phyloP scores from a whole-genome alignment of 2,113 vertebrate species.

The Litocranius walleri region DNA sequence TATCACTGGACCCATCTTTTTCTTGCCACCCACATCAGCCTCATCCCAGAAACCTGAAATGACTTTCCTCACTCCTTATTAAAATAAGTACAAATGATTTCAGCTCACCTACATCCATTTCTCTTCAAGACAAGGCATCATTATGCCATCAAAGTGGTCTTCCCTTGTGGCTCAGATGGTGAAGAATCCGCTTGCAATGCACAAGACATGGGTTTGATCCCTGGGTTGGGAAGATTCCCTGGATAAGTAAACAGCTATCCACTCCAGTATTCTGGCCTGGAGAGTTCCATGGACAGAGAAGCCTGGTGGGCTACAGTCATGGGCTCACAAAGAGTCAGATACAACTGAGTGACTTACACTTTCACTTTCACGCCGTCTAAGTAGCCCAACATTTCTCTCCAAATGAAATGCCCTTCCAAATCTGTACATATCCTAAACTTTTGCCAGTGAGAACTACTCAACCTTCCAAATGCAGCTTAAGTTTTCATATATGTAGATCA shows the following conservation, averaged over 20 bases:
- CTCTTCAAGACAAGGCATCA: neutral
- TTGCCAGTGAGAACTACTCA: neutral
- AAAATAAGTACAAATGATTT: neutral
- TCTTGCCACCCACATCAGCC: neutral
- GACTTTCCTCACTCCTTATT: neutral
- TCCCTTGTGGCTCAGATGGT: neutral
- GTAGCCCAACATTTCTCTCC: neutral
- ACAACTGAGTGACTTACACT: neutral
- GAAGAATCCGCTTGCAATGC: neutral
- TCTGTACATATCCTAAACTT: neutral
- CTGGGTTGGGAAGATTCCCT: neutral
- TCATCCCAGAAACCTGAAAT: neutral
- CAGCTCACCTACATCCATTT: neutral
- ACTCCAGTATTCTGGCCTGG: neutral
- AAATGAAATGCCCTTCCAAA: neutral
- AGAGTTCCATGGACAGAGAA: neutral
- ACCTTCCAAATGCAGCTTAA: neutral
- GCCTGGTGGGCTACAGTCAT: neutral
- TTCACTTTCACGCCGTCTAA: neutral
- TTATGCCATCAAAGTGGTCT: neutral
- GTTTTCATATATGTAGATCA: neutral
- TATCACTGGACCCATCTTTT: neutral
- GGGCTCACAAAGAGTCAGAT: neutral
- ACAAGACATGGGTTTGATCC: neutral
- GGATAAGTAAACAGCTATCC: neutral